phyloP scores from a whole-genome alignment of 2,113 vertebrate species.

The Numenius arquata region DNA sequence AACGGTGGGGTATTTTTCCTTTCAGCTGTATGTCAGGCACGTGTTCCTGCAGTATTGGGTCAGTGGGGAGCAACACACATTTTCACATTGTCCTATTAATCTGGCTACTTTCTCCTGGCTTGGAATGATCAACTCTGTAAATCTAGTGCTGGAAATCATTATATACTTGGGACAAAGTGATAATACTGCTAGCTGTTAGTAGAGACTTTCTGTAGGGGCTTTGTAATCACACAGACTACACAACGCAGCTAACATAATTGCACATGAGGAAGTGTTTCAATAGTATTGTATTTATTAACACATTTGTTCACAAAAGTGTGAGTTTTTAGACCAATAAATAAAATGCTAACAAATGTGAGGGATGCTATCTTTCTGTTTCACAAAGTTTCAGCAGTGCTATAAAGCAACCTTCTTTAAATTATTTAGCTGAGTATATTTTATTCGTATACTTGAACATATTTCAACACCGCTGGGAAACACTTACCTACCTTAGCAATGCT shows the following conservation, averaged over 20 bases:
- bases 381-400: not conserved
- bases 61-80: not conserved
- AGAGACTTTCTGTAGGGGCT: not conserved
- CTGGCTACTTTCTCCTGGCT: not conserved
- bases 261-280: not conserved
- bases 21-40: not conserved
- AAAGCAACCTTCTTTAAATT: not conserved
- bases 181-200: not conserved
- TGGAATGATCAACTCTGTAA: not conserved
- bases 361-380: not conserved
- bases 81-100: not conserved
- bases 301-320: not conserved
- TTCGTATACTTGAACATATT: not conserved
- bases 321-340: not conserved
- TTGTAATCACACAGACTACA: not conserved
- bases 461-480: not conserved
- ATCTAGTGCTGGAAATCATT: not conserved
- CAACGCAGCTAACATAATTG: not conserved
- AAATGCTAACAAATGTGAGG: not conserved
- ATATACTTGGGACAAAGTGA: not conserved
- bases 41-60: not conserved
- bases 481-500: not conserved
- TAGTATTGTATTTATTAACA: not conserved
- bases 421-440: not conserved
- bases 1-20: rapidly evolving